Conservation (phyloP, 37 sponge, comb jelly and placozoan species). For the Petrosia ficiformis region DNA sequence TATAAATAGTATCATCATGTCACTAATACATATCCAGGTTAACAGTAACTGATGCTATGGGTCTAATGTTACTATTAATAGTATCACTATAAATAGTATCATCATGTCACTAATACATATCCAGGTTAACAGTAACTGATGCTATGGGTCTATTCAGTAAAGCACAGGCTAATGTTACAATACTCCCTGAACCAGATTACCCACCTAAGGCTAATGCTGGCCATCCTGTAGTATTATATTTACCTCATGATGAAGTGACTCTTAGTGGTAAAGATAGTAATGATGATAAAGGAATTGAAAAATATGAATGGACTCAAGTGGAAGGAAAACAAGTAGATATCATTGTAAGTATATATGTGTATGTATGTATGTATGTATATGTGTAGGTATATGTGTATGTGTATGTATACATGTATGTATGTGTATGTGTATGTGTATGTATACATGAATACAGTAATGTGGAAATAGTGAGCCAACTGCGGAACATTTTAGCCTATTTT, state of each 20-base stretch:
- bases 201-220: slow-evolving; percentile 68
- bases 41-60: too few species aligned
- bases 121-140: slow-evolving; percentile 75
- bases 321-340: not conserved
- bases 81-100: too few species aligned
- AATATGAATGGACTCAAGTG: not conserved
- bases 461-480: too few species aligned
- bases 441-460: too few species aligned
- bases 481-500: too few species aligned
- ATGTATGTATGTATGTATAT: not conserved
- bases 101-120: not conserved
- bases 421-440: too few species aligned
- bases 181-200: slow-evolving; percentile 52
- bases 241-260: slow-evolving; percentile 45
- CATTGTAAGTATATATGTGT: not conserved
- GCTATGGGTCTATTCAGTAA: slow-evolving; percentile 26
- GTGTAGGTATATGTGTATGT: too few species aligned
- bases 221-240: slow-evolving; percentile 2
- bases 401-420: too few species aligned
- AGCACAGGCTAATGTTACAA: slow-evolving; percentile 40
- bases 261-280: slow-evolving; percentile 56
- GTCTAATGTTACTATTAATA: too few species aligned
- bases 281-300: slow-evolving; percentile 45
- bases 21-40: too few species aligned
- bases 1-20: too few species aligned